phyloP scores from a whole-genome alignment of 2,113 vertebrate genomes.

The Talpa occidentalis region DNA sequence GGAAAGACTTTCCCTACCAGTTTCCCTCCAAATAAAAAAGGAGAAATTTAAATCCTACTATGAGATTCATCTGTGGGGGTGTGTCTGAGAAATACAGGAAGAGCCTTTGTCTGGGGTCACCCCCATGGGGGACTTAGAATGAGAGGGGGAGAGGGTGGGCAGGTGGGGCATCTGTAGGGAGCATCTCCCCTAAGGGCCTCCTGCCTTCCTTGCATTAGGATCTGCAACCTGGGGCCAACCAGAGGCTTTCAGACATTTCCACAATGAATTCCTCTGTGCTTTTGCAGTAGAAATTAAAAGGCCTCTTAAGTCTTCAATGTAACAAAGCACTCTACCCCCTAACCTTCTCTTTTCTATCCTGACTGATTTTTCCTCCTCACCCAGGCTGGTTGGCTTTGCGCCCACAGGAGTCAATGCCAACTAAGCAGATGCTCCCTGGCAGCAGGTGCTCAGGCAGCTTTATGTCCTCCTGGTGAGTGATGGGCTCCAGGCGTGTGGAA shows the following conservation, averaged over 20 bases:
- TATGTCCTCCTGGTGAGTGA: constrained; percentile 20
- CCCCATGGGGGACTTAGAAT: background rate
- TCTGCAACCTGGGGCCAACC: background rate
- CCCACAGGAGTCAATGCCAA: constrained; percentile 66
- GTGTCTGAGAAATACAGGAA: background rate
- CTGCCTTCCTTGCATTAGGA: background rate
- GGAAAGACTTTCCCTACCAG: background rate
- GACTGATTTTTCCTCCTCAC: constrained; percentile 43
- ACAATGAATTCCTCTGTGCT: constrained; percentile 43
- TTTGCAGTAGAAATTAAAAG: constrained; percentile 66
- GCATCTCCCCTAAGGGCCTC: background rate
- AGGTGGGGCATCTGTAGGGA: background rate
- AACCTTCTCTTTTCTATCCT: constrained; percentile 13
- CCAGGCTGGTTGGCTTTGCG: constrained; percentile 61
- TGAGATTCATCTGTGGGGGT: background rate
- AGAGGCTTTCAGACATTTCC: background rate
- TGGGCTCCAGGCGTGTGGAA: background rate
- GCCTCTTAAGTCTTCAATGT: constrained; percentile 35
- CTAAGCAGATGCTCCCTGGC: constrained; percentile 76
- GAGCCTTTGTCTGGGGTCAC: background rate
- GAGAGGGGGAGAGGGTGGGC: background rate
- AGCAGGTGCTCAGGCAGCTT: constrained; percentile 20
- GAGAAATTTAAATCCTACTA: background rate
- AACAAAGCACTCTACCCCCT: background rate
- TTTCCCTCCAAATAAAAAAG: constrained; percentile 44